Percentiles rank a stretch among this genome's conserved stretches.
Evolutionary conservation across 2,113 vertebrate genomes (phyloP).

Genomic region (Istiophorus platypterus): DNA sequence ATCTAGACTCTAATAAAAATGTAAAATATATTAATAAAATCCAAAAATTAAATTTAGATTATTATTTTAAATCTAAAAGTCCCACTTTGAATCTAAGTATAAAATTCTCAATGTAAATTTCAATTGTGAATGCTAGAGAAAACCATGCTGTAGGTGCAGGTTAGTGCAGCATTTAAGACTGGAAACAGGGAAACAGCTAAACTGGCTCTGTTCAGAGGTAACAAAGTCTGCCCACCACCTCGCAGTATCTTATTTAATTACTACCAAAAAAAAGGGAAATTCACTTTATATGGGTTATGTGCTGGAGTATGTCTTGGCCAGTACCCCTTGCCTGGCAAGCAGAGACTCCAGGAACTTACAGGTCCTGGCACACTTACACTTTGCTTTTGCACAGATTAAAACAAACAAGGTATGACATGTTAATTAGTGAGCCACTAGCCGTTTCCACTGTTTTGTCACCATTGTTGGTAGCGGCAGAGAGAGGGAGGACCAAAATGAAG

Average conservation of each 20-base stretch:
- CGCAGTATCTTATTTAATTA: too few species aligned
- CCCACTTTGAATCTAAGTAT: background rate
- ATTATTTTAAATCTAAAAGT: background rate
- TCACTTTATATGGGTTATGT: background rate
- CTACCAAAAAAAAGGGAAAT: too few species aligned
- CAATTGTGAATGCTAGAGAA: background rate
- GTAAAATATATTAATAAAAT: background rate
- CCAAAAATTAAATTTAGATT: too few species aligned
- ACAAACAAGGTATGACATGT: too few species aligned
- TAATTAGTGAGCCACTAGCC: background rate
- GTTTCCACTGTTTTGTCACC: background rate
- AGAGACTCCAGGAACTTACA: background rate
- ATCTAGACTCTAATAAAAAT: background rate
- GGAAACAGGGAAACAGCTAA: background rate
- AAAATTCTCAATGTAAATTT: background rate
- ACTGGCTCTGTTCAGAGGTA: background rate
- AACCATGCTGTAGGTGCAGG: too few species aligned
- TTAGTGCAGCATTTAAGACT: background rate
- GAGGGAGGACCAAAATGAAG: too few species aligned
- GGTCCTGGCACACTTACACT: background rate
- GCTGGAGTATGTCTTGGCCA: background rate
- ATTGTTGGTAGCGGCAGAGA: too few species aligned
- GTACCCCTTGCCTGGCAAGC: background rate
- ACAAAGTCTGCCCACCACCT: background rate
- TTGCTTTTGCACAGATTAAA: background rate